Evolutionary conservation across 2,888 invertebrate species (phyloP).

Genomic region (Temnothorax rugatulus): DNA sequence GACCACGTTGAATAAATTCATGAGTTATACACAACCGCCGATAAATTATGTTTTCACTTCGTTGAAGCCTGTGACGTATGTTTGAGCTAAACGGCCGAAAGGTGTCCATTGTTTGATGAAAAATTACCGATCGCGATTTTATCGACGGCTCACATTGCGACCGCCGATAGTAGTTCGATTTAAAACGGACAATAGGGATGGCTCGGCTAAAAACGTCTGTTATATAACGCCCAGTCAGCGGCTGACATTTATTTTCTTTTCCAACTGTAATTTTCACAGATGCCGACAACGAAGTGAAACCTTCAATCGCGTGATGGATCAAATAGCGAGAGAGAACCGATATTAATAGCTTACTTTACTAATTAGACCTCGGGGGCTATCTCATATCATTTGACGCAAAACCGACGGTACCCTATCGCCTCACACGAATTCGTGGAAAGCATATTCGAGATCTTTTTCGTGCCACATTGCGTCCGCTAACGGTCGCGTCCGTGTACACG

Average conservation of each 20-base stretch:
- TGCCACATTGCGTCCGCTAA: conserved; percentile 8
- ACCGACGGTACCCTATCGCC: background rate
- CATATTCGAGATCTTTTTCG: conserved; percentile 8
- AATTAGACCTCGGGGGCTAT: conserved; percentile 12
- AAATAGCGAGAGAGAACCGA: conserved; percentile 17
- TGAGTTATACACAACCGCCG: conserved; percentile 71
- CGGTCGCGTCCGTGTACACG: conserved; percentile 53
- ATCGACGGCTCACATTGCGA: conserved; percentile 26
- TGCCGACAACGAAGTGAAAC: background rate
- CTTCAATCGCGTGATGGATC: conserved; percentile 36
- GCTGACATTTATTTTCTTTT: conserved; percentile 37
- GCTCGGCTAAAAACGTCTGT: conserved; percentile 32
- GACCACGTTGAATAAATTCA: conserved; percentile 73
- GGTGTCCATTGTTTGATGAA: conserved; percentile 57
- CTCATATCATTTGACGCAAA: background rate
- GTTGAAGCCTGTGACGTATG: conserved; percentile 67
- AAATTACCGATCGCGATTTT: conserved; percentile 50
- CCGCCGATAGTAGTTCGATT: conserved; percentile 39
- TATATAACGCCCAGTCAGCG: conserved; percentile 26
- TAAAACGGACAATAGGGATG: conserved; percentile 37
- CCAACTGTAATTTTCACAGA: conserved; percentile 17
- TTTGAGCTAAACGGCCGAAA: conserved; percentile 43
- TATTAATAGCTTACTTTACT: conserved; percentile 49
- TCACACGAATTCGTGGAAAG: conserved; percentile 18
- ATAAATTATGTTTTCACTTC: conserved; percentile 73